Conservation (phyloP, 2,113 vertebrate genomes). For the Turnix velox region DNA sequence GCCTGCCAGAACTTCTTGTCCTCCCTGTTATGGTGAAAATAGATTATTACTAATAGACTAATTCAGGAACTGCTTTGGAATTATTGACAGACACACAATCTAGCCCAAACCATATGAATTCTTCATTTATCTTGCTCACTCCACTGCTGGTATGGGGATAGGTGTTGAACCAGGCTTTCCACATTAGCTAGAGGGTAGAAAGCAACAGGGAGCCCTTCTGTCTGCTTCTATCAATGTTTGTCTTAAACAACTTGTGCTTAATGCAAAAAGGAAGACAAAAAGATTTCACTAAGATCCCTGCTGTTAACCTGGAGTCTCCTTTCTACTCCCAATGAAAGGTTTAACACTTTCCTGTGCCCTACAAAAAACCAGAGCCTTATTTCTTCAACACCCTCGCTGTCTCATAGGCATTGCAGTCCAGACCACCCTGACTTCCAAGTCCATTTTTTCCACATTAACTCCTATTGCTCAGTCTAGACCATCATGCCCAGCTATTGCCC, state of each 20-base stretch:
- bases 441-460: background rate
- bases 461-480: background rate
- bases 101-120: background rate
- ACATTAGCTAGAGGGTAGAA: background rate
- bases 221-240: background rate
- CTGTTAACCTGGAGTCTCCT: background rate
- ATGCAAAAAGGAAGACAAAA: background rate
- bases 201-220: too few relatives aligned
- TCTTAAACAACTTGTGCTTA: background rate
- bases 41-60: conserved; percentile 5
- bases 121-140: background rate
- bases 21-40: conserved; percentile 38
- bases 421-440: background rate
- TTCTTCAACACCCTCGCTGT: background rate
- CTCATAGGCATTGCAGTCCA: background rate
- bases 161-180: background rate
- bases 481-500: background rate
- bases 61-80: conserved; percentile 8
- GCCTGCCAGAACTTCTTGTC: conserved; percentile 4
- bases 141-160: background rate
- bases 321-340: background rate
- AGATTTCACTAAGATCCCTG: background rate
- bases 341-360: background rate
- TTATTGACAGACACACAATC: background rate
- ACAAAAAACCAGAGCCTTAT: background rate